Conservation (phyloP, 2,888 invertebrate species). For the Macrosiphum euphorbiae region DNA sequence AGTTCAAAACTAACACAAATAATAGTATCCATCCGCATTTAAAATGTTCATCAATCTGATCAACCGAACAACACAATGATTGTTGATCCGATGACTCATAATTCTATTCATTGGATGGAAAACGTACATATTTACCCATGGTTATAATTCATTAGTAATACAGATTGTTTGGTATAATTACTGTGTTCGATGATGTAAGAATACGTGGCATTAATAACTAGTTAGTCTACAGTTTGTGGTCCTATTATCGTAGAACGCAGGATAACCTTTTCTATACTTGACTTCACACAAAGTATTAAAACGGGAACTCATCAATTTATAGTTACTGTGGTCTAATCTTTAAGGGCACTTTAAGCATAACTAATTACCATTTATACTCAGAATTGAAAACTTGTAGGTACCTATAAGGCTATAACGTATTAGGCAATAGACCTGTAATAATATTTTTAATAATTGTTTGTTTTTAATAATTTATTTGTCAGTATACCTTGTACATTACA, state of each 20-base stretch:
- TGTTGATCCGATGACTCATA: background rate
- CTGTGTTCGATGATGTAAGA: background rate
- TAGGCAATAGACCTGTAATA: background rate
- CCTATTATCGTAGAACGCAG: slow-evolving; percentile 16
- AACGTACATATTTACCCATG: background rate
- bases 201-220: slow-evolving; percentile 3
- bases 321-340: background rate
- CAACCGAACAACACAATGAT: background rate
- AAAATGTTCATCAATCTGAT: background rate
- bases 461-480: background rate
- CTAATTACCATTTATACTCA: slow-evolving; percentile 14
- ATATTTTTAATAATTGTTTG: background rate
- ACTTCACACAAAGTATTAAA: slow-evolving; percentile 45
- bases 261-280: slow-evolving; percentile 9
- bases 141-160: background rate
- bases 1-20: background rate
- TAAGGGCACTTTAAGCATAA: background rate
- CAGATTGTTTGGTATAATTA: background rate
- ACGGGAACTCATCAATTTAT: slow-evolving; percentile 34
- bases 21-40: background rate
- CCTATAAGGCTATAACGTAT: background rate
- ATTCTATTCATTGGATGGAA: background rate
- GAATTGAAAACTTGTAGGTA: background rate
- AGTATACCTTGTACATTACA: background rate
- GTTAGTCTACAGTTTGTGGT: slow-evolving; percentile 6